Evolutionary conservation across 2,113 vertebrate genomes (phyloP).

Genomic region (Bujurquina vittata): DNA sequence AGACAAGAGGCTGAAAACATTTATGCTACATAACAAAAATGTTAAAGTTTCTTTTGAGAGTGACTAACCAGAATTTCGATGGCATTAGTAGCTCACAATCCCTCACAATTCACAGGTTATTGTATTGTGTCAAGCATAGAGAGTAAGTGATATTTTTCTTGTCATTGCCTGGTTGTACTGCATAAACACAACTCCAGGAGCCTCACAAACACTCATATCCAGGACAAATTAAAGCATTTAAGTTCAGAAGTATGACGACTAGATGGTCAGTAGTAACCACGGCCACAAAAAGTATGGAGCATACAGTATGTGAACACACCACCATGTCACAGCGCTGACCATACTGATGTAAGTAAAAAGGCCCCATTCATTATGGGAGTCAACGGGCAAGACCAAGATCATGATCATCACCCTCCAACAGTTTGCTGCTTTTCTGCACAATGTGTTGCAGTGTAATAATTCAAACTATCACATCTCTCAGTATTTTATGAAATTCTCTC

Average conservation of each 20-base stretch:
- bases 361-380: neutral
- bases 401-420: neutral
- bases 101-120: neutral
- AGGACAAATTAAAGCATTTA: neutral
- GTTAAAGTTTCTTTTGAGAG: neutral
- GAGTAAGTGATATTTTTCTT: too few species aligned
- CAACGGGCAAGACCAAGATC: neutral
- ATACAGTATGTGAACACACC: neutral
- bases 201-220: neutral
- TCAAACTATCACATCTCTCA: rapidly evolving
- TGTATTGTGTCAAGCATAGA: neutral
- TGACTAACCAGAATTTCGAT: neutral
- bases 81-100: neutral
- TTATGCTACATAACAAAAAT: neutral
- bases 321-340: neutral
- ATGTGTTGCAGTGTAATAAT: neutral
- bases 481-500: neutral
- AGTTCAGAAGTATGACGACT: neutral
- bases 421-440: neutral
- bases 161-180: neutral
- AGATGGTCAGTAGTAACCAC: slow-evolving; percentile 2
- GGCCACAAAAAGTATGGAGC: neutral
- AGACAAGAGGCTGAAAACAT: neutral
- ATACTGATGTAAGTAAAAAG: neutral
- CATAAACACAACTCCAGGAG: neutral